Base-by-base conservation (phyloP, 37 sponge, comb jelly and placozoan species). In the Beroe forskalii region DNA sequence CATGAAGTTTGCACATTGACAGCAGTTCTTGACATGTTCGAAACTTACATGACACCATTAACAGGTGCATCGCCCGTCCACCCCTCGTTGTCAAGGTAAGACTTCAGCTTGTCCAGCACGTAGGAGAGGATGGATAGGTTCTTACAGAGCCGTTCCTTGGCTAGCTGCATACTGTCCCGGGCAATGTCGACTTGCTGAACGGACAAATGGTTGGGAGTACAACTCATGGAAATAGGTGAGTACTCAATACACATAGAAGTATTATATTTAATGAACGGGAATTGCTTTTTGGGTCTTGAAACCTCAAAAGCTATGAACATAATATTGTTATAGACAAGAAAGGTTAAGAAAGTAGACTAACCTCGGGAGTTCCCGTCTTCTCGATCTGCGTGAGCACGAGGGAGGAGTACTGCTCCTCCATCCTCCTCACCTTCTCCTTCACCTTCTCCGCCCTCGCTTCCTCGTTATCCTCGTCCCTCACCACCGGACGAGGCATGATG, bases 101-200 rank as follows among this genome's bases (percentile, higher is more conserved):
- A 76, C 36, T 38, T 41, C 39, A 96, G 93, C 27, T 92, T 91
- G 35, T 90, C 76, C 92, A 97, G 93, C 76, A 97, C 94, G 63
- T 94, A 94, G 91, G 96, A 96, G 89, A 97, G 96, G 90, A 97
- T 95, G 69, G 95, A 94, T 28, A 97, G 94, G 6, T 95, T 96
- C 28, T 95, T 90, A 83, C 98, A 97, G 76, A 97, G 93, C 33
- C 98, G 91, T 93, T 97, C 98, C 92, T 93, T 95, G 33, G 98
- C 96, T 37, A 97, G 90, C 32, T 96, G 94, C 41, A 95, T 92
- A 67, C 95, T 93, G 76, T 97, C 97, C 35, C 93, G 93, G 60
- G 95, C 95, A 40, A 93, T 98, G 80, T 91, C 91, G 0, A 67
- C 76, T 93, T 96, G 95, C 91, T 93, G 80, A 25, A 41, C 37